phyloP scores from a whole-genome alignment of 1,140 invertebrate species.

The Pantala flavescens region DNA sequence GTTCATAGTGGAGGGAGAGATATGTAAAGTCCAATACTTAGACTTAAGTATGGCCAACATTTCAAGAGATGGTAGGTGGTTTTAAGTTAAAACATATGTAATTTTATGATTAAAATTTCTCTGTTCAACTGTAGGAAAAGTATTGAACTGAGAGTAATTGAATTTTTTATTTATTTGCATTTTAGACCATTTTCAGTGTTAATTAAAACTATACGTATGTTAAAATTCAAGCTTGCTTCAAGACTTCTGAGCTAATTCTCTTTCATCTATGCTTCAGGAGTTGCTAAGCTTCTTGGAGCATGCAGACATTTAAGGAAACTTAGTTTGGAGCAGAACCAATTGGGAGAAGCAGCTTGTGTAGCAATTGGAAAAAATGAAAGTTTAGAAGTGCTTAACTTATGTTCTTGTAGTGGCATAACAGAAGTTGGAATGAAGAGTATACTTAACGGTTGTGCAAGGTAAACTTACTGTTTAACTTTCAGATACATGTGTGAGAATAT shows the following conservation, averaged over 20 bases:
- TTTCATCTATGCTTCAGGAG: slow-evolving; percentile 24
- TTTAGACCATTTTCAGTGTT: no score
- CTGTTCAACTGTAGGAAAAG: neutral
- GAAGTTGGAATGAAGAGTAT: slow-evolving; percentile 46
- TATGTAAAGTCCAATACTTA: slow-evolving; percentile 58
- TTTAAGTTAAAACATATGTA: neutral
- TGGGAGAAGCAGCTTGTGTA: slow-evolving; percentile 50
- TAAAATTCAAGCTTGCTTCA: no score
- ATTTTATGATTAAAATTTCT: neutral
- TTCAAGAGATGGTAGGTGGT: slow-evolving; percentile 35
- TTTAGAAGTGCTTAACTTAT: slow-evolving; percentile 61
- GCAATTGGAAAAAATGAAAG: slow-evolving; percentile 53
- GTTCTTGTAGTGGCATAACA: slow-evolving; percentile 56
- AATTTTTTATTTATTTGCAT: no score
- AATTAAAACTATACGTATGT: no score
- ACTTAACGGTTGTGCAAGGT: slow-evolving; percentile 51
- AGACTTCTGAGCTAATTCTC: no score
- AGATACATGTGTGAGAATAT: no score
- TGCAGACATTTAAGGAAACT: slow-evolving; percentile 67
- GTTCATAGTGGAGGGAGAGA: slow-evolving; percentile 11
- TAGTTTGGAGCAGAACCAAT: slow-evolving; percentile 63
- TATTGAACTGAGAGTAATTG: no score
- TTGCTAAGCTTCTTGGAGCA: slow-evolving; percentile 50
- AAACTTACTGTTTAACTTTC: slow-evolving; percentile 28
- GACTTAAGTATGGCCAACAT: slow-evolving; percentile 73